phyloP scores from a whole-genome alignment of 2,888 invertebrate species.

The Apotomis betuletana region DNA sequence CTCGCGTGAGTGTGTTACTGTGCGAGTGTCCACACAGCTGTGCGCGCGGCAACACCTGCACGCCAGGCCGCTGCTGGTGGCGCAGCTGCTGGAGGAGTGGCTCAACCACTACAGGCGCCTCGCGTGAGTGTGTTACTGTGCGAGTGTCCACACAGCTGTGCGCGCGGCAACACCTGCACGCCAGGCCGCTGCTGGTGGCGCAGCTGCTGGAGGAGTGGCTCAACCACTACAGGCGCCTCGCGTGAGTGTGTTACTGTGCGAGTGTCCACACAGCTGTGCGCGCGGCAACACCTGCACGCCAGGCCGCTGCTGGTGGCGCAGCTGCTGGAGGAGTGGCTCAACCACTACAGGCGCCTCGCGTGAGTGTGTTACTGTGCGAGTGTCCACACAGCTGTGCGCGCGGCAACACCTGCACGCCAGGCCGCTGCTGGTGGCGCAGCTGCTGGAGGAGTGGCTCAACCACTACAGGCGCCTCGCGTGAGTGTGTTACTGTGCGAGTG shows the following conservation, averaged over 20 bases:
- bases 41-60: conserved; percentile 4
- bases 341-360: conserved; percentile 89
- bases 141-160: not conserved
- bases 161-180: not conserved
- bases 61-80: not conserved
- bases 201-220: conserved; percentile 1
- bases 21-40: not conserved
- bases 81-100: conserved; percentile 13
- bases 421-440: conserved; percentile 51
- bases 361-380: too few relatives aligned
- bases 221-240: not conserved
- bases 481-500: too few relatives aligned
- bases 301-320: conserved; percentile 75
- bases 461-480: not conserved
- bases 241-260: not conserved
- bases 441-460: not conserved
- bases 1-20: conserved; percentile 61
- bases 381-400: too few relatives aligned
- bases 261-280: too few relatives aligned
- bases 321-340: conserved; percentile 86
- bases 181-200: not conserved
- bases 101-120: conserved; percentile 21
- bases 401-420: too few relatives aligned
- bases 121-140: not conserved
- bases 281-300: too few relatives aligned